Evolutionary conservation across 2,797 vertebrate species (phyloP), one percentile per base, ranked within the genome.

Genomic region (Nannoperca australis): DNA sequence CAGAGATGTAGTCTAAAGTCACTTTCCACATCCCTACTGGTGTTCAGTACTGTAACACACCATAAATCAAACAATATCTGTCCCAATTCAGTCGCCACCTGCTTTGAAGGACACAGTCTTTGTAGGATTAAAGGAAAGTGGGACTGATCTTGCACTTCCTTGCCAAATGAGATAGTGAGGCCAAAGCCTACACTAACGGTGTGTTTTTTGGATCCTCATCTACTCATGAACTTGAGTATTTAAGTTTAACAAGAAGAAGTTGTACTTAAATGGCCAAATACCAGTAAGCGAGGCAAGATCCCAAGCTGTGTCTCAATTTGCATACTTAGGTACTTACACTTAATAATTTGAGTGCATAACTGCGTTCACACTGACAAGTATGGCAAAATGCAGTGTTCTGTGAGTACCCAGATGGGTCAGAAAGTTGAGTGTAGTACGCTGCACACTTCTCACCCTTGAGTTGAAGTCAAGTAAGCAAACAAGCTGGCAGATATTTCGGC

Each of bases 1-100:
- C 22, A 22, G 51, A 50, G 14, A 44, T 27, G 34, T 11, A 42
- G 59, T 58, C 34, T 13, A 34, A 32, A 20, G 10, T 75, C 27
- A 58, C 40, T 76, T 59, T 32, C 34, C 20, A 51, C n/a, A 62
- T 55, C 65, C 40, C 18, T 30, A n/a, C 58, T 68, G 64, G n/a
- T 76, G 15, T 53, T 36, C 38, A 49, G 40, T 20, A 17, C 42
- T 40, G 32, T 38, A 30, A 56, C 32, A 56, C 40, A 14, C 30
- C 58, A 77, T 62, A 38, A 47, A 22, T 62, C 32, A 47, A 45
- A 62, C 17, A 18, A 14, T 1, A 32, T 69, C 36, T 32, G 70
- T 63, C 58, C 70, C 27, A 63, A 2, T 51, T 63, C 42, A 47
- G 45, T 44, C 5, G 44, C 17, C 47, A 27, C 11, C 30, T 55